Evolutionary conservation across 1,140 invertebrate species (phyloP), one percentile per base, ranked within the genome.

Genomic region (Mercenaria mercenaria): DNA sequence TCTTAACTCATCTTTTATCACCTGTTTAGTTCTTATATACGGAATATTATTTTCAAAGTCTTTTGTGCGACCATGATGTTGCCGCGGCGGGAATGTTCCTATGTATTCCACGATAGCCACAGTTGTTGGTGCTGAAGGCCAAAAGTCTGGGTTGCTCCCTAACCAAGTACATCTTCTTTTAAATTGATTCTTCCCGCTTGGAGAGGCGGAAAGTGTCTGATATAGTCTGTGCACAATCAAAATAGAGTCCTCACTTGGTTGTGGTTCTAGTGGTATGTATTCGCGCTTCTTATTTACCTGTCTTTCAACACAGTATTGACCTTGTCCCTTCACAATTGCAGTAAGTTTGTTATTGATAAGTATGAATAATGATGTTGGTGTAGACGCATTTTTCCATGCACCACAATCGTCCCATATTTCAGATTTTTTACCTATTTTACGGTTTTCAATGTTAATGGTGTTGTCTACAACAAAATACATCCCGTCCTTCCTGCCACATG

Each of bases 401-500:
- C 87, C 87, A 67, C 87, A 88, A 39, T 88, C 87, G 39, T 88
- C 87, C 76, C 43, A 81, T 37, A 81, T 34, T 64, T 79, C 76
- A 43, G 26, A 81, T 56, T 34, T 26, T 34, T 81, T 64, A n/a
- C 87, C 59, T 32, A 26, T 26, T 69, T 0, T 32, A 26, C 77
- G n/a, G n/a, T 41, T 59, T 4, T 81, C 74, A 43, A 93, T 84
- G 90, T 86, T 85, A 69, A 74, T 37, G 23, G 23, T 39, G 34
- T 88, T 88, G 32, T 88, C 39, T 26, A 81, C 50, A 34, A 88
- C 37, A 18, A 81, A 81, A 41, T 76, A 76, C 76, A 43, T 88
- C 47, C 56, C 59, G 37, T 88, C 76, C 50, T 81, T 88, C 29
- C 76, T 20, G 11, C 56, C 87, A 23, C 39, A 29, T 34, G 77